Conservation (phyloP, 2,797 vertebrate genomes). For the Mus minutoides region DNA sequence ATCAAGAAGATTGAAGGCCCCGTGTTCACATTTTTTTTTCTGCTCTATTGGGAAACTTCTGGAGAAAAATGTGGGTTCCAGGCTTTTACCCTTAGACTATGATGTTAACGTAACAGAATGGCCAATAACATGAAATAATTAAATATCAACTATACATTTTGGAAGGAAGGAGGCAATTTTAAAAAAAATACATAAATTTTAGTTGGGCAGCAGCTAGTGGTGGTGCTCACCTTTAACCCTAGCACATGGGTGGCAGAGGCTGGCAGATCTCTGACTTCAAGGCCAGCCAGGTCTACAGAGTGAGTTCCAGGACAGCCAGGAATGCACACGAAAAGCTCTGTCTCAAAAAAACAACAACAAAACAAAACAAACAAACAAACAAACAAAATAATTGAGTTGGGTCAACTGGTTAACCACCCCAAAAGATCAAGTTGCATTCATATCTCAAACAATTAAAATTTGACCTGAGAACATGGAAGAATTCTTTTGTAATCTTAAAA, state of each 20-base stretch:
- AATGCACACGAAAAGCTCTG: background rate
- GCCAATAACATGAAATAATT: background rate
- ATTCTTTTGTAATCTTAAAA: background rate
- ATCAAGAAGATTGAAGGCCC: background rate
- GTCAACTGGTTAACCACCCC: background rate
- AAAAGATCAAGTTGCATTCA: background rate
- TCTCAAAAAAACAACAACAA: background rate
- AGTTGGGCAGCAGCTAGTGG: background rate
- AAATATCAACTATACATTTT: background rate
- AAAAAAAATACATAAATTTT: background rate
- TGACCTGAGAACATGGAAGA: background rate
- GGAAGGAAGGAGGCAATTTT: background rate
- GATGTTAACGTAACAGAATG: background rate
- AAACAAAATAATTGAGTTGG: background rate
- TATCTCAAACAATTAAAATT: background rate
- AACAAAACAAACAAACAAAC: background rate
- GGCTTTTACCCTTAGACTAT: background rate
- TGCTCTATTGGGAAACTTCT: background rate
- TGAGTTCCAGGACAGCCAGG: background rate
- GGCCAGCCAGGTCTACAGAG: background rate
- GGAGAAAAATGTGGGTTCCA: background rate
- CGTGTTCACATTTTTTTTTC: background rate
- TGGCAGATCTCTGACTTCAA: background rate
- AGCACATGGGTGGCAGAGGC: background rate
- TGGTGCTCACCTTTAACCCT: background rate